These are phyloP conservation scores for Anthrax anthrax DNA, from an alignment of 2,888 invertebrate genomes.

Conservation along the genomic window DNA sequence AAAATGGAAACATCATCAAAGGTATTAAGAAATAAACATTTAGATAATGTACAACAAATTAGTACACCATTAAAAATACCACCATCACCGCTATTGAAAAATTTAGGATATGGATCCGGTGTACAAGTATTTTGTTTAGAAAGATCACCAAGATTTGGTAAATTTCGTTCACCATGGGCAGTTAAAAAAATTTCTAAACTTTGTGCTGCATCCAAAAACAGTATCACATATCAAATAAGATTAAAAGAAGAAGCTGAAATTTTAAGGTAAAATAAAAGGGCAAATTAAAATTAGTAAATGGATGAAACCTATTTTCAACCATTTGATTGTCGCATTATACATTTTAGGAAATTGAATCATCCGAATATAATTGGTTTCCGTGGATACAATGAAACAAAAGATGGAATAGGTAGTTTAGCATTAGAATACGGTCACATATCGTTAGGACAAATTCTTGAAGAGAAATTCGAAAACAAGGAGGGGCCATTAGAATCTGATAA, in stretches of 20 bases:
- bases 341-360: conserved; percentile 44
- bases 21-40: conserved; percentile 19
- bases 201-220: conserved; percentile 14
- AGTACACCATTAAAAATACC: conserved; percentile 42
- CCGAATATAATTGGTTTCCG: conserved; percentile 72
- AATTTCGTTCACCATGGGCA: conserved; percentile 71
- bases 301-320: too few relatives aligned
- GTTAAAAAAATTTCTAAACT: conserved; percentile 54
- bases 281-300: too few relatives aligned
- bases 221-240: conserved; percentile 35
- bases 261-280: conserved; percentile 38
- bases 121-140: conserved; percentile 63
- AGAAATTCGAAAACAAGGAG: conserved; percentile 40
- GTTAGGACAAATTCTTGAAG: conserved; percentile 60
- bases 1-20: conserved; percentile 22
- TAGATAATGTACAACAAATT: conserved; percentile 19
- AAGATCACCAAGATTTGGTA: conserved; percentile 52
- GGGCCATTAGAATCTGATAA: conserved; percentile 46
- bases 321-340: too few relatives aligned
- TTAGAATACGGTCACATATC: conserved; percentile 66
- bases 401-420: conserved; percentile 44
- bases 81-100: conserved; percentile 55
- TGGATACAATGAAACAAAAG: conserved; percentile 31
- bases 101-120: conserved; percentile 66
- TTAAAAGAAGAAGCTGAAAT: conserved; percentile 58